Base-by-base conservation (phyloP, 2,113 vertebrate species). In the Antennarius striatus region DNA sequence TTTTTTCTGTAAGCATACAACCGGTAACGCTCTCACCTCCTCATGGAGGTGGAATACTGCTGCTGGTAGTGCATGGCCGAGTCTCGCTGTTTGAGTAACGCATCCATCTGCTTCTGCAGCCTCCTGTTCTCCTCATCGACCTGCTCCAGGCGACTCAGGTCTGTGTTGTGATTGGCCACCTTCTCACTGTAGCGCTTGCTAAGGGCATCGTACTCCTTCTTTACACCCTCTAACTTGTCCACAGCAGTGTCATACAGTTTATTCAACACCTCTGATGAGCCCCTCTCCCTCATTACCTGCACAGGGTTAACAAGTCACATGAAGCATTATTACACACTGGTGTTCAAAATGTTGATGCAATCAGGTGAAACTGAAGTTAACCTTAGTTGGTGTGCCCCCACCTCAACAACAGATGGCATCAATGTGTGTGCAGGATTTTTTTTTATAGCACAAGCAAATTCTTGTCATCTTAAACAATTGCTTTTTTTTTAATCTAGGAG, bases 11-110 rank as follows among this genome's bases (percentile, higher is more conserved):
- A 15, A 36, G 57, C 36, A 52, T 28, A 7, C n/a, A 47, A 5
- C 7, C 17, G 16, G 11, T 17, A 5, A 4, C 42, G 56, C 28
- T 46, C 43, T 86, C 89, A 98, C 98, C 97, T 96, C 90, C 96
- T 92, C 71, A 99, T 89, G 12, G 97, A 98, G 40, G 96, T 94
- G 0, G 96, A 96, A 28, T 94, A 99, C 71, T 99, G 98, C 75
- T 98, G 98, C 82, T 99, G 98, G 87, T 97, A 95, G 86, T 98
- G 96, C 84, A 99, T 93, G 22, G 98, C 95, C 0, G 95, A 94
- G 91, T 99, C 96, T 55, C 96, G 91, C 88, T 99, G 97, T 88
- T 98, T 96, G 80, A 98, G 93, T 56, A 99, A 70, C 50, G 92
- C 94, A 43, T 98, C 96, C 0, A 93, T 91, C 90, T 99, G 98